phyloP scores from a whole-genome alignment of 2,888 invertebrate species.

The Oxycera nigricornis region DNA sequence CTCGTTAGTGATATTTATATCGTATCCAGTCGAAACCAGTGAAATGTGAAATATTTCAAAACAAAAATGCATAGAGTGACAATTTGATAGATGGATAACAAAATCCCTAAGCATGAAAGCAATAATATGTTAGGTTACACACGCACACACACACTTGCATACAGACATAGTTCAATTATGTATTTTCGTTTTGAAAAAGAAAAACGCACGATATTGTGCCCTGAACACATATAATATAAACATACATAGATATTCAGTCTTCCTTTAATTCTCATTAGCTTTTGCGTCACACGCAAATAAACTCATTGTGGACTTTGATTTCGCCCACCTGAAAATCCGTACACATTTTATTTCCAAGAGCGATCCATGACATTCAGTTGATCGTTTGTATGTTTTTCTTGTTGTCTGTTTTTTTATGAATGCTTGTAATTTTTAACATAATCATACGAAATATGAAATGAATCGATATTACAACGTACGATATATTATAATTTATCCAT shows the following conservation, averaged over 20 bases:
- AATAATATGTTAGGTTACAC: conserved; percentile 2
- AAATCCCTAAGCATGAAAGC: conserved; percentile 2
- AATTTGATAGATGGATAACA: background rate
- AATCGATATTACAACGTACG: conserved; percentile 13
- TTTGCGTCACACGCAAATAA: background rate
- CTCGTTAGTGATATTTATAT: conserved; percentile 6
- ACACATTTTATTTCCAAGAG: background rate
- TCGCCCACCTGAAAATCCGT: background rate
- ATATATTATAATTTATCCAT: too few species aligned
- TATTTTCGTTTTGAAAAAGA: too few species aligned
- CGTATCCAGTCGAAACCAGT: background rate
- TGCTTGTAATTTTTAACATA: background rate
- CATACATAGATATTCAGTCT: background rate
- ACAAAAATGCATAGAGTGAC: background rate
- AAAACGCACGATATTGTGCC: background rate
- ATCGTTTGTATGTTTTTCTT: background rate
- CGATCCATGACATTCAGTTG: background rate
- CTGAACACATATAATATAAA: background rate
- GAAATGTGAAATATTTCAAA: background rate
- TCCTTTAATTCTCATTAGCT: background rate
- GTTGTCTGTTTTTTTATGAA: too few species aligned
- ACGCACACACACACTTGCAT: background rate
- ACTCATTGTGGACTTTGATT: background rate
- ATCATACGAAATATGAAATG: conserved; percentile 1
- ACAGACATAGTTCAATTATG: too few species aligned